Percentiles rank a stretch among this genome's conserved stretches.
Evolutionary conservation across 2,113 vertebrate species (phyloP).

Genomic region (Xiphias gladius): DNA sequence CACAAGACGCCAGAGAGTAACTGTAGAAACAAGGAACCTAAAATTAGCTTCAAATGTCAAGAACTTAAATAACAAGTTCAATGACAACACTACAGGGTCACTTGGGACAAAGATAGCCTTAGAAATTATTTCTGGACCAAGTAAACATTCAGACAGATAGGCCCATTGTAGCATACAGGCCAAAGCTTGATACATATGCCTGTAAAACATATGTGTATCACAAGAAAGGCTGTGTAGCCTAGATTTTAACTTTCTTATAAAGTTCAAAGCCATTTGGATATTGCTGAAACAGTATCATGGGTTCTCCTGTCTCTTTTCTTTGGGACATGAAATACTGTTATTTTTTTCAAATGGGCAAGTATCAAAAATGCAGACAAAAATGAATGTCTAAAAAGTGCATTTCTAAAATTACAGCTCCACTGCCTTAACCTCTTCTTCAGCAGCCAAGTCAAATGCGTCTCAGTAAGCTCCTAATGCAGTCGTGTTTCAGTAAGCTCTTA

Average conservation of each 20-base stretch:
- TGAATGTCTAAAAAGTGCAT: neutral
- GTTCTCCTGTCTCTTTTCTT: slow-evolving; percentile 4
- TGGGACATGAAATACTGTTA: neutral
- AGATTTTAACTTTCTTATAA: neutral
- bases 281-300: neutral
- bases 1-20: slow-evolving; percentile 36
- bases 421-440: neutral
- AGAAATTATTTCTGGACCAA: slow-evolving; percentile 15
- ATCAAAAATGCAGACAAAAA: neutral
- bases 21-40: slow-evolving; percentile 47
- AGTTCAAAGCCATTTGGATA: neutral
- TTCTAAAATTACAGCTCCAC: neutral
- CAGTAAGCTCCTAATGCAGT: slow-evolving; percentile 39
- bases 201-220: neutral
- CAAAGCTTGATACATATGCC: neutral
- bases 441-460: slow-evolving; percentile 5
- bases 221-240: neutral
- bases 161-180: slow-evolving; percentile 17
- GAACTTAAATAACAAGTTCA: slow-evolving; percentile 60
- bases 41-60: slow-evolving; percentile 69
- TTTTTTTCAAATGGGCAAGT: neutral
- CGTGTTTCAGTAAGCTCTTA: slow-evolving; percentile 47
- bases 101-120: slow-evolving; percentile 49
- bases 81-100: slow-evolving; percentile 44
- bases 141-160: slow-evolving; percentile 54